These are phyloP conservation scores for Diachasmimorpha longicaudata DNA, from an alignment of 1,140 invertebrate genomes.

Conservation along the genomic window DNA sequence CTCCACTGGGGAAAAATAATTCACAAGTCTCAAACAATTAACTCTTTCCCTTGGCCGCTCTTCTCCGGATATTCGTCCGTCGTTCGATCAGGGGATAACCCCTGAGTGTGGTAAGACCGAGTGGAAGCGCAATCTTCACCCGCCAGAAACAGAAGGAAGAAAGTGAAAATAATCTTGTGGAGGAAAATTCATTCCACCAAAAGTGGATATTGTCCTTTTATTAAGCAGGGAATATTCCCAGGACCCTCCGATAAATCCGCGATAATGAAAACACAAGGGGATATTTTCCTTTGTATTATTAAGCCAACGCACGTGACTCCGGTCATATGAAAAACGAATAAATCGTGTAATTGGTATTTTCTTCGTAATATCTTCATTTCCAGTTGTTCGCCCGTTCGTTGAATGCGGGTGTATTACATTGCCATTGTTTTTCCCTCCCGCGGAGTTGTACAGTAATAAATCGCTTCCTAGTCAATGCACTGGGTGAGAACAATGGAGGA, in stretches of 20 bases:
- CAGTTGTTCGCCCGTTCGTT: background rate
- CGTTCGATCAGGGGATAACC: background rate
- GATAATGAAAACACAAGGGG: background rate
- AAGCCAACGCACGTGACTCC: background rate
- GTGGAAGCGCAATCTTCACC: too few species aligned
- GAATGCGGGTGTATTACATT: background rate
- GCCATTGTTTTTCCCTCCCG: background rate
- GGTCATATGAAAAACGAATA: background rate
- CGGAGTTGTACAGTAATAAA: background rate
- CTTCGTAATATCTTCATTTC: background rate
- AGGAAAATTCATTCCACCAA: background rate
- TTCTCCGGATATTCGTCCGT: background rate
- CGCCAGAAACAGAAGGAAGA: too few species aligned
- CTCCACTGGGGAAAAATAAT: slow-evolving; percentile 5
- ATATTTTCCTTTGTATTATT: background rate
- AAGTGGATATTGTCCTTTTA: background rate
- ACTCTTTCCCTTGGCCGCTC: background rate
- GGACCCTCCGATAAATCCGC: background rate
- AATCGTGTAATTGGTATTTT: background rate
- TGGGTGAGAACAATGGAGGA: background rate
- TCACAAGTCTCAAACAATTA: background rate
- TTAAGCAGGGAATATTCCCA: background rate
- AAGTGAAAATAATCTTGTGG: background rate
- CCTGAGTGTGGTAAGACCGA: background rate
- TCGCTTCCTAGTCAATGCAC: background rate